A percentile compares a stretch with the other conserved stretches of the same genome.
phyloP scores from a whole-genome alignment of 2,797 vertebrate species.

The Myotis daubentonii region DNA sequence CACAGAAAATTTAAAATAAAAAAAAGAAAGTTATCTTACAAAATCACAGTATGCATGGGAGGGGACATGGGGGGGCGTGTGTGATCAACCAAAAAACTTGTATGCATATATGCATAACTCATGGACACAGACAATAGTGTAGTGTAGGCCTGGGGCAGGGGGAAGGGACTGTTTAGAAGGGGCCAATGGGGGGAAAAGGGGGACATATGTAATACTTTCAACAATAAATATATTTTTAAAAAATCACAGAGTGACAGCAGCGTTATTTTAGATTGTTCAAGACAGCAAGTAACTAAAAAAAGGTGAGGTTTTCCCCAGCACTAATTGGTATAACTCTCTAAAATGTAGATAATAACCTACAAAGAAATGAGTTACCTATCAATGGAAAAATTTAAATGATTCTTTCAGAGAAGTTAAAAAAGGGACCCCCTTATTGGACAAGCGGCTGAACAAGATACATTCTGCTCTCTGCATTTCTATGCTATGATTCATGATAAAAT shows the following conservation, averaged over 20 bases:
- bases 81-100: no score
- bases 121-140: no score
- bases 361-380: constrained; percentile 24
- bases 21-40: constrained; percentile 17
- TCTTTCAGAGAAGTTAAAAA: not conserved
- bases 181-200: no score
- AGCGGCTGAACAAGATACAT: not conserved
- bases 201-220: no score
- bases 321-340: not conserved
- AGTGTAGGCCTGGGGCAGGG: no score
- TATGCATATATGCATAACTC: no score
- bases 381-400: constrained; percentile 39
- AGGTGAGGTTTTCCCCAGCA: not conserved
- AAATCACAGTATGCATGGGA: not conserved
- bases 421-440: not conserved
- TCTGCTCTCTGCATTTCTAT: not conserved
- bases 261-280: not conserved
- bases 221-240: not conserved
- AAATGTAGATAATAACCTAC: constrained; percentile 36
- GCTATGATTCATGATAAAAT: not conserved
- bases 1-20: not conserved
- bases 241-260: not conserved
- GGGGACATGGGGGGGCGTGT: no score
- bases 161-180: no score
- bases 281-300: not conserved